Evolutionary conservation across 2,797 vertebrate genomes (phyloP), one percentile per base, ranked within the genome.

Genomic region (Alcedo atthis): DNA sequence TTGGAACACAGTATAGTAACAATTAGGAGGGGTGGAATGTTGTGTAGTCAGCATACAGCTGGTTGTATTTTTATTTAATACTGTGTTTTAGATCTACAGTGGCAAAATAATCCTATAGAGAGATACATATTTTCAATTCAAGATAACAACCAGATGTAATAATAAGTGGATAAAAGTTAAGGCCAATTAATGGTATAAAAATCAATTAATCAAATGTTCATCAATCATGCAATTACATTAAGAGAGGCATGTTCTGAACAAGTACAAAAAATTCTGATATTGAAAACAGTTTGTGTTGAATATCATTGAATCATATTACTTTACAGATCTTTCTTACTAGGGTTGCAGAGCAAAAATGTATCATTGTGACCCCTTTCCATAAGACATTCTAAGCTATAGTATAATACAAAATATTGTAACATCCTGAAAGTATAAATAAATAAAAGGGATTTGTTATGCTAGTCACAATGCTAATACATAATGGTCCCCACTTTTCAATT

Each of bases 401-500:
- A 74, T 84, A 92, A 69, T 75, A 88, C 25, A 81, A 92, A 91
- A 93, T 77, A 90, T 81, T 90, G 61, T 30, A 57, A 59, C n/a
- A 37, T 82, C 33, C 46, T 91, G 75, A 78, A 92, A 88, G 54
- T 68, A 88, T 66, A 92, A 87, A 83, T 85, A 85, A 80, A 74
- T 59, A 93, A 59, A 79, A 37, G 11, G 19, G 33, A 78, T 62
- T 95, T 79, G 61, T 66, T 87, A 59, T 79, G 68, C 93, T 49
- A 53, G 91, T 77, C 91, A 91, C 79, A 81, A 37, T n/a, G 33
- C 26, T 73, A 89, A 91, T 68, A 40, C 81, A 91, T 46, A 90
- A 59, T 33, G 42, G 43, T 85, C 57, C 54, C n/a, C 81, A 81
- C 68, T 91, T 96, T 96, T 96, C 92, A 77, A 90, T 75, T 91